Evolutionary conservation across 2,797 vertebrate genomes (phyloP), one percentile per base, ranked within the genome.

Genomic region (Mormyrops boulengeri): DNA sequence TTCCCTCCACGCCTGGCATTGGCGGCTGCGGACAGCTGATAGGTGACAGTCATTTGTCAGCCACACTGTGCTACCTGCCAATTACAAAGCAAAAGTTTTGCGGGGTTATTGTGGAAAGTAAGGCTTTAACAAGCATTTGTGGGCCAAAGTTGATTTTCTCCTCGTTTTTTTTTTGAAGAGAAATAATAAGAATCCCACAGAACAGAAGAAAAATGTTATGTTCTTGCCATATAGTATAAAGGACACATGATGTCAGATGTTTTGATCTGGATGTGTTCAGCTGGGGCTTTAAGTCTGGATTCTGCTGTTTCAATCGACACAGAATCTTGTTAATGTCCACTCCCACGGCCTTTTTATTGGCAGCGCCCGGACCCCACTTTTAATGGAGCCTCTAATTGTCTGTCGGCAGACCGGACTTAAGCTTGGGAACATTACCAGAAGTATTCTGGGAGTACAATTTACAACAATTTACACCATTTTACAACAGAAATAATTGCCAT

Each of bases 31-130:
- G 93, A 93, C 89, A 87, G 93, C 92, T 94, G 94, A 95, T 94
- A 95, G 94, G 94, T 95, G 96, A 95, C 95, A 95, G 93, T 95
- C 95, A 92, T 95, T 95, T 95, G 95, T 96, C 96, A 96, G 94
- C 94, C 94, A 95, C 85, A 0, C 91, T 85, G 85, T 91, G 93
- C 94, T 91, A 91, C 91, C 94, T 95, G 95, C 94, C 96, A 96
- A 96, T 96, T 96, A 96, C 94, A 93, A 92, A 93, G 94, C 92
- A 92, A 94, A 95, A 95, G 93, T 95, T 95, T 93, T 94, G 95
- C 91, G 88, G 94, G 94, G 92, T 94, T 94, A 95, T 95, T 95
- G 95, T 93, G 92, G 91, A 90, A 89, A 91, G 92, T 92, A 93
- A 88, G 93, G 92, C 95, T 95, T 92, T 92, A 94, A 93, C 93